Conservation (phyloP, 2,888 invertebrate species). For the Empis livida region DNA sequence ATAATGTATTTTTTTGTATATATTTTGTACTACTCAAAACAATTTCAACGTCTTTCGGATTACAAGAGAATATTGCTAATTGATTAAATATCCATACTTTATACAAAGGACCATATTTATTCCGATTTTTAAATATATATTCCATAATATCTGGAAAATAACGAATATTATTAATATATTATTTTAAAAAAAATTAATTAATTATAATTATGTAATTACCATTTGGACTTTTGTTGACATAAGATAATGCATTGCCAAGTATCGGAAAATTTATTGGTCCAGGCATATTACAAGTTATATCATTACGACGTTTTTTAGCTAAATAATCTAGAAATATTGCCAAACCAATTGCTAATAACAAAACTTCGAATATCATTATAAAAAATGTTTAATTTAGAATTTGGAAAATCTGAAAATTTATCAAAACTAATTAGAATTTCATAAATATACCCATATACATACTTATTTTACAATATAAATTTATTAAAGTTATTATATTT, state of each 20-base stretch:
- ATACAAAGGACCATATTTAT: slow-evolving; percentile 34
- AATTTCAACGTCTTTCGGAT: slow-evolving; percentile 39
- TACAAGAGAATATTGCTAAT: slow-evolving; percentile 32
- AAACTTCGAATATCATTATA: too few relatives aligned
- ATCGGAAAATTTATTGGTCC: slow-evolving; percentile 12
- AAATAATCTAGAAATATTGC: slow-evolving; percentile 17
- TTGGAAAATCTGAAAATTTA: too few relatives aligned
- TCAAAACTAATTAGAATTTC: too few relatives aligned
- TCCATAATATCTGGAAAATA: slow-evolving; percentile 19
- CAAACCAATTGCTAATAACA: too few relatives aligned
- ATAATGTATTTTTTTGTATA: slow-evolving; percentile 25
- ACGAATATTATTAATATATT: too few relatives aligned
- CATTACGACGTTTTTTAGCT: slow-evolving; percentile 19
- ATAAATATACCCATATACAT: too few relatives aligned
- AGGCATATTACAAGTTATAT: slow-evolving; percentile 10
- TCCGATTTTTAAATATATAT: slow-evolving; percentile 16
- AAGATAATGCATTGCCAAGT: slow-evolving; percentile 10
- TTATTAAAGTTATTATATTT: too few relatives aligned
- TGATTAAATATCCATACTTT: slow-evolving; percentile 37
- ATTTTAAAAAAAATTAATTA: too few relatives aligned
- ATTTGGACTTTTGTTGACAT: slow-evolving; percentile 9
- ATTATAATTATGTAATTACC: slow-evolving; percentile 3
- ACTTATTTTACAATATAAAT: too few relatives aligned
- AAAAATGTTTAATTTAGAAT: too few relatives aligned
- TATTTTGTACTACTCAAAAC: slow-evolving; percentile 22